Base-by-base conservation (phyloP, 2,888 invertebrate species). In the Callimorpha dominula region DNA sequence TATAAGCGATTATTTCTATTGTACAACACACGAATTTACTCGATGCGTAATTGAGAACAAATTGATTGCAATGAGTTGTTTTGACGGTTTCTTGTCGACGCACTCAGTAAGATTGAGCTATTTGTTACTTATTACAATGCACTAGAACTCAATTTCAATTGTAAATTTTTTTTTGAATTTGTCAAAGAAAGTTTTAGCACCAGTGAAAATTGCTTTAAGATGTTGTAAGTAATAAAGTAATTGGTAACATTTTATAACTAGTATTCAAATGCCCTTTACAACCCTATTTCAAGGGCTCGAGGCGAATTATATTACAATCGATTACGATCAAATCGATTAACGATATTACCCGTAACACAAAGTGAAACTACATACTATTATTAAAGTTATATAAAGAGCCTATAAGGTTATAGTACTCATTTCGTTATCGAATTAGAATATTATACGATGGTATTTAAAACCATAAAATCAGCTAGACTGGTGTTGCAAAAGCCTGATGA, bases 241-340 rank as follows among this genome's bases (percentile, higher is more conserved):
- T 76, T 75, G 76, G 80, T 84, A 80, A 80, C 72, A 76, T 88
- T 85, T 85, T 85, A 84, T 80, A 76, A 80, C 82, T 65, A 79
- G 71, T 81, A 83, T 85, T 87, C 81, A 70, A 79, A 78, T 78
- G 79, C 83, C 87, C 83, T 86, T 84, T 82, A 82, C 78, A 78
- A 74, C 75, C 74, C 76, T 64, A 73, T 42, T 65, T 68, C 6
- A 54, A 84, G 78, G 74, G 83, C 83, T 84, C 68, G 76, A 75
- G 81, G 80, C 84, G 78, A 81, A 80, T 81, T 72, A 74, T 81
- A 64, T 62, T 68, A 49, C 17, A 77, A 85, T 81, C 77, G 81
- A 78, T 79, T 81, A 76, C 80, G 83, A 87, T 84, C 78, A 76
- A 79, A 74, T 68, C 77, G 81, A 84, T 83, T 79, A 81, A 73